A percentile compares a stretch with the other conserved stretches of the same genome.
These are phyloP conservation scores for Proteles cristata DNA, from an alignment of 2,113 vertebrate species.

Conservation along the genomic window DNA sequence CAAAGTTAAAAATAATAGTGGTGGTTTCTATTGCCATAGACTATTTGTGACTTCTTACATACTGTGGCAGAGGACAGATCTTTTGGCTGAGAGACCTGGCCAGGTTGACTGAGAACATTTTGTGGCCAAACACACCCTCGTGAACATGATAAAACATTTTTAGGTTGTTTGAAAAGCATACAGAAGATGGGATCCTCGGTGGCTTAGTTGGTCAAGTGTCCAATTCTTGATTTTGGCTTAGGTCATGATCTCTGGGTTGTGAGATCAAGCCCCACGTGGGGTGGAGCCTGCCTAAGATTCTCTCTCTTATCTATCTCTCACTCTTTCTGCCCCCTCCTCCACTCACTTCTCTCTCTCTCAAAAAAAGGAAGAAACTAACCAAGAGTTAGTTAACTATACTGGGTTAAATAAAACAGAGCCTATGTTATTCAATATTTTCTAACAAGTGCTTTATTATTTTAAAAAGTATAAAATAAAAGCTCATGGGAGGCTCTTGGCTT, in stretches of 20 bases:
- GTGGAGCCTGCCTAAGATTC: too few species aligned
- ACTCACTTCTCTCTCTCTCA: too few species aligned
- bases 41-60: not conserved
- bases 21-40: not conserved
- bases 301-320: too few species aligned
- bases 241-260: too few species aligned
- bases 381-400: not conserved
- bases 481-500: not conserved
- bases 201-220: too few species aligned
- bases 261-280: too few species aligned
- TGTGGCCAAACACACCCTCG: not conserved
- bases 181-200: not conserved
- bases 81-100: not conserved
- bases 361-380: not conserved
- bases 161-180: not conserved
- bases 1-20: not conserved
- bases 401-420: not conserved
- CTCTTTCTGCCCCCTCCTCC: too few species aligned
- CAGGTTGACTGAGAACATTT: not conserved
- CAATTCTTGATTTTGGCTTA: too few species aligned
- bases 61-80: not conserved
- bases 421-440: conserved; percentile 25
- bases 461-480: not conserved
- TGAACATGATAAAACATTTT: not conserved
- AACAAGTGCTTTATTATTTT: not conserved